Base-by-base conservation (phyloP, 1,140 invertebrate genomes). In the Bombus vancouverensis region DNA sequence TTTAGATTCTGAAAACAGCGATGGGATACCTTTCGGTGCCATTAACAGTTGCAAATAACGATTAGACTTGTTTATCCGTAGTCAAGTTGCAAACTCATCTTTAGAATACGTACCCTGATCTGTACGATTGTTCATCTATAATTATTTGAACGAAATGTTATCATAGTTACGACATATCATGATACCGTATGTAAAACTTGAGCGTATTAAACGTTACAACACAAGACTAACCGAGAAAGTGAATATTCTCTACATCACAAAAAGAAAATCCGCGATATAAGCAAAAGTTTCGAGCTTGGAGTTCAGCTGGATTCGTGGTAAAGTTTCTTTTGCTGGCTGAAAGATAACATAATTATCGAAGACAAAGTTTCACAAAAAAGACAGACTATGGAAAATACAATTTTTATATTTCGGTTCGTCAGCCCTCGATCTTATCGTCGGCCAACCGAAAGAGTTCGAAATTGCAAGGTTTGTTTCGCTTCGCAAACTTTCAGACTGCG, bases 21-120 rank as follows among this genome's bases (percentile, higher is more conserved):
- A 66, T 89, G 57, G 90, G 86, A 39, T 91, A 91, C 25, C 73
- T 91, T 6, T 91, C 88, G 2, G 84, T 91, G 22, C 12, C 88
- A 1, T n/a, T 91, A 5, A 85, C 90, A 9, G 73, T 91, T 4
- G 81, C 87, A 9, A 15, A 10, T 25, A 28, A 34, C 39, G 70
- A 85, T n/a, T 81, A 37, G 47, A 25, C n/a, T 5, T 13, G 18
- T n/a, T 13, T 12, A 4, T 32, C 25, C 59, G 39, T 47, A 53
- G 47, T 37, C 25, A 34, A 25, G 22, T 34, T 66, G 66, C 18
- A 53, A 22, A 47, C 9, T 25, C 2, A 32, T 42, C 28, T 42
- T 32, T 25, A 18, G 8, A n/a, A 13, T 6, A 32, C 32, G 34
- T 53, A 32, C 1, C n/a, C 0, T 34, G 32, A 53, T 3, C 2